Evolutionary conservation across 2,113 vertebrate genomes (phyloP), one percentile per base, ranked within the genome.

Genomic region (Acanthisitta chloris): DNA sequence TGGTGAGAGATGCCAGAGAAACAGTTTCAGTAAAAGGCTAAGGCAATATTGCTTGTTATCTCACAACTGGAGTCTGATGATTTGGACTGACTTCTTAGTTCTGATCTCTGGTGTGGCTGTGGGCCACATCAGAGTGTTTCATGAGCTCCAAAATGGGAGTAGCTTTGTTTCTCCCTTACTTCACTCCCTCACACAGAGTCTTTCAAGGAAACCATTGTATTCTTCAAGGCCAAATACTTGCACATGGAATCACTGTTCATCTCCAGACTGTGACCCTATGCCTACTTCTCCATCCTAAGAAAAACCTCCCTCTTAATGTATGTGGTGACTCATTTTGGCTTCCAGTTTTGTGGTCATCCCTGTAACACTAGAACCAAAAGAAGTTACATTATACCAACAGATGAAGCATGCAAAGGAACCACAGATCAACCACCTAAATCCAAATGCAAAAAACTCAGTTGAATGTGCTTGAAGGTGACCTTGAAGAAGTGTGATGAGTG

Each of bases 51-150:
- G 66, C 49, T 49, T 72, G 34, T 61, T 69, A 38, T 79, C 45
- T 93, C 88, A 94, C 90, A 95, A 74, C 74, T 82, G 87, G 70
- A 92, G 24, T 77, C 33, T 54, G 58, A 69, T 51, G 62, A 73
- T 85, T 87, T 93, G 78, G 85, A 76, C 81, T 46, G 38, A 26
- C 34, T 82, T 43, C 49, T 85, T 64, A 26, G 42, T 92, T 91
- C 64, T 88, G 73, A 80, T 59, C 33, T 45, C 58, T 83, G 62
- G 15, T 0, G 0, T 62, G 54, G 31, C 71, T 80, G n/a, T 77
- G 42, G 78, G 36, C 14, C 66, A 62, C 36, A 79, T 83, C 69
- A 82, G 88, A 84, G 43, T 51, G 70, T 85, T 85, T 73, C 62
- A 69, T 38, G 42, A 89, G 26, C 45, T 90, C n/a, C 82, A 52